Conservation (phyloP, 2,888 invertebrate genomes). For the Sceliomorpha sp. region DNA sequence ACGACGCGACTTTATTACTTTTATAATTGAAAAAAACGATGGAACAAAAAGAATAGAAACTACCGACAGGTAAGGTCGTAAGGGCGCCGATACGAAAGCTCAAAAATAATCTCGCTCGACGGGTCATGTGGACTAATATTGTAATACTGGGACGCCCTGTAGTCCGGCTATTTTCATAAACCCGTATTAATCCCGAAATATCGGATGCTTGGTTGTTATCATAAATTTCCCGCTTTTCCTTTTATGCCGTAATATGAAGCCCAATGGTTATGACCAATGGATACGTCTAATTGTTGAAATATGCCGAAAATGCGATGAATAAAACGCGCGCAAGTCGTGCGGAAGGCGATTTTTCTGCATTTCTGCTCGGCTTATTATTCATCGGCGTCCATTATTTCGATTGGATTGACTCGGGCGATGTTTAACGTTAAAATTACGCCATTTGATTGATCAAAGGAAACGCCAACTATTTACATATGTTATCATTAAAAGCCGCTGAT, state of each 20-base stretch:
- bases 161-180: constrained; percentile 11
- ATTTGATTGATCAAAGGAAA: constrained; percentile 30
- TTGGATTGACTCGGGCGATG: constrained; percentile 25
- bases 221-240: too few species aligned
- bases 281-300: too few species aligned
- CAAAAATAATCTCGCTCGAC: constrained; percentile 11
- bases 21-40: constrained; percentile 18
- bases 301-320: too few species aligned
- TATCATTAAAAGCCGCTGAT: constrained; percentile 35
- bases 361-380: constrained; percentile 7
- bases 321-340: background rate
- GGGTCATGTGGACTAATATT: background rate
- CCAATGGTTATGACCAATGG: too few species aligned
- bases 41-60: constrained; percentile 8
- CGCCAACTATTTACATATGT: constrained; percentile 25
- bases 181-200: constrained; percentile 9
- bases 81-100: constrained; percentile 20
- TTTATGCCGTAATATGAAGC: too few species aligned
- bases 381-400: constrained; percentile 15
- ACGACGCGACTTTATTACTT: constrained; percentile 11
- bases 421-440: constrained; percentile 12
- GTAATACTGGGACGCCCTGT: too few species aligned
- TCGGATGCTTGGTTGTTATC: background rate
- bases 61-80: constrained; percentile 9
- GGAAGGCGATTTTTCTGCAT: background rate